A percentile compares a stretch with the other conserved stretches of the same genome.
Evolutionary conservation across 2,113 vertebrate species (phyloP).

Genomic region (Paralichthys olivaceus): DNA sequence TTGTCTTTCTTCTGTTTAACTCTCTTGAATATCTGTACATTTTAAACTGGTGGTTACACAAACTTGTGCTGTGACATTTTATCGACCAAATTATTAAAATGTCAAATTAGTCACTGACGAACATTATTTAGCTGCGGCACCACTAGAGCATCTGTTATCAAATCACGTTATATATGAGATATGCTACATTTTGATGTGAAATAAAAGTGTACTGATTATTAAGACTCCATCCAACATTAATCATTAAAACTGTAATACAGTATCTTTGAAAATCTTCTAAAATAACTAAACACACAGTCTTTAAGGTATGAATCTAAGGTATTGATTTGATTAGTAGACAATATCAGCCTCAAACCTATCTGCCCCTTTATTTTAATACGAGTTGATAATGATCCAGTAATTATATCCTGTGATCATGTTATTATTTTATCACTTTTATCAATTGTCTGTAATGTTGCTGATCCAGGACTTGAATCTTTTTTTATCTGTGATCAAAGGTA

Average conservation of each 20-base stretch:
- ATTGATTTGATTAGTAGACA: background rate
- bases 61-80: background rate
- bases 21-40: background rate
- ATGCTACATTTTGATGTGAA: background rate
- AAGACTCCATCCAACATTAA: too few species aligned
- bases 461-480: background rate
- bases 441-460: background rate
- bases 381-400: constrained; percentile 1
- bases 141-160: background rate
- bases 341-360: background rate
- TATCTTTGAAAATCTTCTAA: background rate
- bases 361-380: background rate
- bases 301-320: background rate
- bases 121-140: background rate
- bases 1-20: too few species aligned
- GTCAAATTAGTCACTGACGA: background rate
- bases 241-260: too few species aligned
- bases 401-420: background rate
- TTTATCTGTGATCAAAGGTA: background rate
- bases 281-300: background rate
- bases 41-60: background rate
- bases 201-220: background rate
- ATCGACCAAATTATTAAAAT: background rate
- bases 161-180: background rate
- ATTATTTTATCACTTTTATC: background rate